Percentiles rank a stretch among this genome's conserved stretches.
phyloP scores from a whole-genome alignment of 2,797 vertebrate genomes.

The Acropternis orthonyx region DNA sequence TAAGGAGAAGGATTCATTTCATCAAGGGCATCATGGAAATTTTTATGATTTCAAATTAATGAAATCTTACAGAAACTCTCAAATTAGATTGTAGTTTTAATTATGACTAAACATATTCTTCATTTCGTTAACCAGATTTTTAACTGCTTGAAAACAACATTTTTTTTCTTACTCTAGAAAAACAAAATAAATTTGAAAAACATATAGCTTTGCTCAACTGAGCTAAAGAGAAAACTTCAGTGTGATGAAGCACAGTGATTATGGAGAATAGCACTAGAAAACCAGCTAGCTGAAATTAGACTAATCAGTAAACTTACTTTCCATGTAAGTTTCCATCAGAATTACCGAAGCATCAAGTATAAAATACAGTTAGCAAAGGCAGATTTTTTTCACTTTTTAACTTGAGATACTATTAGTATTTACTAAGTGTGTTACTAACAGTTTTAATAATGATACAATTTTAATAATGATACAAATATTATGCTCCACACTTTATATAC shows the following conservation, averaged over 20 bases:
- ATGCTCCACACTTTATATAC: not conserved
- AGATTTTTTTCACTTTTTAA: not conserved
- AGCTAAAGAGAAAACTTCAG: conserved; percentile 14
- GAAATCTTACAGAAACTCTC: not conserved
- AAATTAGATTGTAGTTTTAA: conserved; percentile 12
- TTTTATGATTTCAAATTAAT: not conserved
- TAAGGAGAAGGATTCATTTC: not conserved
- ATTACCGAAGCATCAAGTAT: not conserved
- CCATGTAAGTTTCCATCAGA: not conserved
- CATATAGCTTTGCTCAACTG: not conserved
- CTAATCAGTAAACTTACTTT: conserved; percentile 20
- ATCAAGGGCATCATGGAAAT: not conserved
- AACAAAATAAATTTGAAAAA: conserved; percentile 23
- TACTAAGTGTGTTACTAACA: not conserved
- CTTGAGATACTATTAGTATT: not conserved
- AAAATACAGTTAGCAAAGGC: not conserved
- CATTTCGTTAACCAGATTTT: conserved; percentile 19
- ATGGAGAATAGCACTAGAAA: conserved; percentile 7
- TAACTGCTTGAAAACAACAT: conserved; percentile 7
- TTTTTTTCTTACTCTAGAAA: not conserved
- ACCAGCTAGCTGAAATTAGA: conserved; percentile 13
- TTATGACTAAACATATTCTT: conserved; percentile 27
- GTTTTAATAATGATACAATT: not conserved
- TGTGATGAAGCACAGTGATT: not conserved
- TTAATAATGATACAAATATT: not conserved